Evolutionary conservation across 2,113 vertebrate species (phyloP).

Genomic region (Ranitomeya imitator): DNA sequence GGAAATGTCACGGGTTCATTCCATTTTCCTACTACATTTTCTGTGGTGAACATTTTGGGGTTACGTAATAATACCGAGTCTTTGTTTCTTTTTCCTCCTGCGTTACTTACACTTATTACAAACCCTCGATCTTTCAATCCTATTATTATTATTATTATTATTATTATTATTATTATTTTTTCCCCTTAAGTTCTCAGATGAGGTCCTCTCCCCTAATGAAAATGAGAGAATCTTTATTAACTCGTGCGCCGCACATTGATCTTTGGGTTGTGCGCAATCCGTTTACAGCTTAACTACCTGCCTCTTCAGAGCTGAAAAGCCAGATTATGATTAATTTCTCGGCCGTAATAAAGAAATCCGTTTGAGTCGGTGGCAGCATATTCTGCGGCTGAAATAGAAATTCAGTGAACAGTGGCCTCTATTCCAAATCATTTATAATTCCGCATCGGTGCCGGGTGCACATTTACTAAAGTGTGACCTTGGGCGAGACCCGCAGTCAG

Average conservation of each 20-base stretch:
- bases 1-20: too few species aligned
- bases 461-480: conserved; percentile 83
- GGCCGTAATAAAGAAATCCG: conserved; percentile 76
- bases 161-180: too few species aligned
- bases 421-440: conserved; percentile 80
- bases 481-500: conserved; percentile 78
- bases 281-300: conserved; percentile 60
- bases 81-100: neutral
- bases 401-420: conserved; percentile 76
- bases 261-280: conserved; percentile 43
- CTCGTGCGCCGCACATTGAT: conserved; percentile 43
- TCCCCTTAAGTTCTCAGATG: neutral
- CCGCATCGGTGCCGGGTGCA: conserved; percentile 72
- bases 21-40: too few species aligned
- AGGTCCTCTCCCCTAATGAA: conserved; percentile 46
- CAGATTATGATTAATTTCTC: conserved; percentile 68
- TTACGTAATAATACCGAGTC: neutral
- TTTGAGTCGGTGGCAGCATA: conserved; percentile 71
- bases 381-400: conserved; percentile 75
- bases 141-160: neutral
- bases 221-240: conserved; percentile 53
- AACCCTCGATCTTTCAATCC: conserved; percentile 25
- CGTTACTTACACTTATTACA: neutral
- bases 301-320: conserved; percentile 62
- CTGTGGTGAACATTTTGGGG: too few species aligned